These are phyloP conservation scores for Psophia crepitans DNA, from an alignment of 2,113 vertebrate genomes.

Conservation along the genomic window DNA sequence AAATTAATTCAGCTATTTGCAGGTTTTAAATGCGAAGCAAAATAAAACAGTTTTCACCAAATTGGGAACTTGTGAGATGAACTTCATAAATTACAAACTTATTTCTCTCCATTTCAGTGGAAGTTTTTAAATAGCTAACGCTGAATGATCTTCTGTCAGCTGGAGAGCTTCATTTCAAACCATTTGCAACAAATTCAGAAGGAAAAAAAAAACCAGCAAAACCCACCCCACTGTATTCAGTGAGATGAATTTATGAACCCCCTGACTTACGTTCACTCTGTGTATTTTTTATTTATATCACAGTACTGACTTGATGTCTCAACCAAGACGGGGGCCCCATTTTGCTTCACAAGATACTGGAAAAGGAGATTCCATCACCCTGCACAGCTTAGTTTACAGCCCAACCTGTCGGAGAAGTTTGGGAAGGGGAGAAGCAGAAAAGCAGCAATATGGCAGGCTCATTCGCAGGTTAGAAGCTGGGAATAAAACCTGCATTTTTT, in stretches of 20 bases:
- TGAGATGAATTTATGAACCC: background rate
- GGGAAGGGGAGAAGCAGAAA: background rate
- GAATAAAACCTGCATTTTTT: background rate
- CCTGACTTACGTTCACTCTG: background rate
- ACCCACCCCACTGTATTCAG: background rate
- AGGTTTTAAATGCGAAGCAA: conserved; percentile 60
- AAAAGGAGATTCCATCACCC: background rate
- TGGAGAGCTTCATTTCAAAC: conserved; percentile 3
- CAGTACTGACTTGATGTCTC: background rate
- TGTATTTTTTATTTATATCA: background rate
- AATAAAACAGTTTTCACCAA: conserved; percentile 66
- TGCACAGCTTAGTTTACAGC: background rate
- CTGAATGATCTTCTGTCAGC: conserved; percentile 18
- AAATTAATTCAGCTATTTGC: conserved; percentile 78
- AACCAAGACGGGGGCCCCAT: background rate
- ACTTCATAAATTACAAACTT: conserved; percentile 72
- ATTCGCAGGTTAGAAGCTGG: background rate
- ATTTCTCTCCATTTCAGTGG: conserved; percentile 42
- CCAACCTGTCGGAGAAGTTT: background rate
- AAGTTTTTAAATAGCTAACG: conserved; percentile 22
- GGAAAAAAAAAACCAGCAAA: background rate
- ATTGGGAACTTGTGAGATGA: conserved; percentile 59
- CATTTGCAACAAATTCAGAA: conserved; percentile 1
- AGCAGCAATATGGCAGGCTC: background rate
- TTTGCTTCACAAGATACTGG: background rate